Evolutionary conservation across 2,797 vertebrate genomes (phyloP).

Genomic region (Spinus pinus): DNA sequence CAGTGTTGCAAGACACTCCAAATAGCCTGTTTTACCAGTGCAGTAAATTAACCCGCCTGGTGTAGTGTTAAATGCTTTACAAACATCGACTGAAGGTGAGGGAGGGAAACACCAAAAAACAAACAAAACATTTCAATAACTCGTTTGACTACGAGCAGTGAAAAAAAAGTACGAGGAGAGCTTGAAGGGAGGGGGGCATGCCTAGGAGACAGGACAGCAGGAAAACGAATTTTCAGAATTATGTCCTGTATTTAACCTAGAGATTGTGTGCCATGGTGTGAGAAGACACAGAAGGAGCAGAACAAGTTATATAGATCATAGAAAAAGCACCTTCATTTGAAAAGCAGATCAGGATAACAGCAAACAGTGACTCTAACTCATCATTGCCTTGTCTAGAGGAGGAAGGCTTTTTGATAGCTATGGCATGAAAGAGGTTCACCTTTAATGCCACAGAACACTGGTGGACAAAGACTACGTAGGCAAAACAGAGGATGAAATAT

Average conservation of each 20-base stretch:
- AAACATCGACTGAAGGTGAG: constrained; percentile 68
- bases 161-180: constrained; percentile 13
- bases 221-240: not conserved
- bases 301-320: not conserved
- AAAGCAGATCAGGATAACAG: not conserved
- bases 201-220: not conserved
- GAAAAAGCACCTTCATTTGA: not conserved
- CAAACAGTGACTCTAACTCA: not conserved
- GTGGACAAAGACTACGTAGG: constrained; percentile 38
- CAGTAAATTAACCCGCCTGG: constrained; percentile 75
- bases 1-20: constrained; percentile 69
- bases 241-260: not conserved
- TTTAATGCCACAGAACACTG: not conserved
- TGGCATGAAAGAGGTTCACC: not conserved
- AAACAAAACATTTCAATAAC: constrained; percentile 67
- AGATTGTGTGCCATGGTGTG: not conserved
- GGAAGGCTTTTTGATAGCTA: not conserved
- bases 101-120: constrained; percentile 68
- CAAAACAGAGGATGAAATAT: constrained; percentile 56
- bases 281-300: not conserved
- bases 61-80: constrained; percentile 75
- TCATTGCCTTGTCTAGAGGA: not conserved
- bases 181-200: not conserved
- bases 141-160: constrained; percentile 26
- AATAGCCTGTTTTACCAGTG: constrained; percentile 70